These are phyloP conservation scores for Megatriorchis doriae DNA, from an alignment of 2,113 vertebrate species.

Conservation along the genomic window DNA sequence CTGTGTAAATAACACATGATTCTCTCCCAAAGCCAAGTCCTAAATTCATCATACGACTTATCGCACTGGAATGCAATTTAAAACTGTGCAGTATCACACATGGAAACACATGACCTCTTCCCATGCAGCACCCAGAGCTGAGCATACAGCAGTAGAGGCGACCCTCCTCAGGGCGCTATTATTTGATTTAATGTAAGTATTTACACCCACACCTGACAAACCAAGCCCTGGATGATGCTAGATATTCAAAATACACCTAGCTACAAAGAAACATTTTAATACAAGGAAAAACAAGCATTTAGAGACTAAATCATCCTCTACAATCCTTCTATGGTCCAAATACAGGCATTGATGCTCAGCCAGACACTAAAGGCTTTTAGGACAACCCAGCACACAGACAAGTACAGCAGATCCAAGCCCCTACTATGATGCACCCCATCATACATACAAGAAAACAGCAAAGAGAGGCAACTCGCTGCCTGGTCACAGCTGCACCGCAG, in stretches of 20 bases:
- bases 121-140: neutral
- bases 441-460: accelerated
- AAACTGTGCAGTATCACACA: neutral
- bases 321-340: neutral
- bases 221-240: neutral
- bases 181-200: neutral
- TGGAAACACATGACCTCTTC: neutral
- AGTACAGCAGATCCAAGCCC: neutral
- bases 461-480: accelerated
- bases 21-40: neutral
- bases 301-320: neutral
- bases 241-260: neutral
- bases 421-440: neutral
- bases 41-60: neutral
- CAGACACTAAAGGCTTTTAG: neutral
- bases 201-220: neutral
- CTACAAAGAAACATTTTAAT: neutral
- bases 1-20: neutral
- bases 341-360: too few species aligned
- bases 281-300: neutral
- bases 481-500: accelerated
- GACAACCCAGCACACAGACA: neutral
- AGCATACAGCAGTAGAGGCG: accelerated
- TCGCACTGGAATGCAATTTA: neutral
- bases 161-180: neutral